Base-by-base conservation (phyloP, 2,113 vertebrate genomes). In the Falco punctatus region DNA sequence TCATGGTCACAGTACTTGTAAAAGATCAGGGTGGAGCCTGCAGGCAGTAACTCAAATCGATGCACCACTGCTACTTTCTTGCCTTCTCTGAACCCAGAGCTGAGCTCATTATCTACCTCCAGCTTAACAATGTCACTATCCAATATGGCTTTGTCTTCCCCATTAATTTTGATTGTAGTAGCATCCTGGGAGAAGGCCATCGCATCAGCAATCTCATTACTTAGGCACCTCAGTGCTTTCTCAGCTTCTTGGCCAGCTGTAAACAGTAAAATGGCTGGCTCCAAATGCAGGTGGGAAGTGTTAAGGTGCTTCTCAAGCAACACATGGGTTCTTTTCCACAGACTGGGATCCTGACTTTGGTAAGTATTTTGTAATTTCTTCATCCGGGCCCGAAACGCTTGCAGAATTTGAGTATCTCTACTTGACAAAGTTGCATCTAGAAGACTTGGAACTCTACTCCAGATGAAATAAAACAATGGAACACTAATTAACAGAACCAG, bases 1-100 rank as follows among this genome's bases (percentile, higher is more conserved):
- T 99, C 99, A 4, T 99, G 99, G 94, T 99, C 99, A 67, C 99
- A 99, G 80, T 99, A 99, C 95, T 99, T 99, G 90, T 99, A 99
- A 77, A 99, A 99, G 94, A 99, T 99, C 3, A 99, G 88, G 2
- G 99, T 98, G 86, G 99, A 99, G 49, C 98, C 98, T 20, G 99
- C 99, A 14, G 99, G 99, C 73, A 99, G 97, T 2, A 98, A 98
- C 84, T 99, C 99, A 1, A 99, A 98, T 13, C 98, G 98, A 78
- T 99, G 98, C 27, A 99, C 98, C 89, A 99, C 98, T 0, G 99
- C 99, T 42, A 99, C 99, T 2, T 98, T 98, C 95, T 98, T 98
- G 90, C 98, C 98, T 18, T 97, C 96, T 5, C 40, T 96, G 86
- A 99, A 99, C 0, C 98, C 99, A 18, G 79, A 80, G 74, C 94